These are phyloP conservation scores for Cydia fagiglandana DNA, from an alignment of 1,140 invertebrate species.

Conservation along the genomic window DNA sequence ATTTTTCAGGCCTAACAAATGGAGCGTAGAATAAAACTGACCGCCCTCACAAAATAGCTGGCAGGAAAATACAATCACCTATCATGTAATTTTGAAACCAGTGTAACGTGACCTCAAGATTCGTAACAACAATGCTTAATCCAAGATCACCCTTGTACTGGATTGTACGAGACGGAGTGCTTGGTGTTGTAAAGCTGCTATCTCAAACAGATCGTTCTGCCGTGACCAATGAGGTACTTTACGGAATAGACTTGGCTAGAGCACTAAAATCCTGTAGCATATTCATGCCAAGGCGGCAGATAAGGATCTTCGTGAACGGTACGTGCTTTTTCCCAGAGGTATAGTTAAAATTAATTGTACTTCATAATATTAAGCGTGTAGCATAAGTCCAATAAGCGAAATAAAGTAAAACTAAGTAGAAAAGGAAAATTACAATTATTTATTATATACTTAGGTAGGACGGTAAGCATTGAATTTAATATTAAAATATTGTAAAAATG, in stretches of 20 bases:
- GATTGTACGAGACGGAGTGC: neutral
- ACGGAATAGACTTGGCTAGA: constrained; percentile 20
- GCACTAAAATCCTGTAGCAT: constrained; percentile 19
- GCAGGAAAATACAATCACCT: neutral
- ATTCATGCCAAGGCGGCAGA: constrained; percentile 23
- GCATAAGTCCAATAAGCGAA: too few species aligned
- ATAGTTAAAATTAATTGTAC: neutral
- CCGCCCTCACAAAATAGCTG: neutral
- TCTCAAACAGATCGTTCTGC: constrained; percentile 16
- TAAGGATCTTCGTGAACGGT: constrained; percentile 6
- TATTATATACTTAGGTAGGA: too few species aligned
- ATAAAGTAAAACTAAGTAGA: too few species aligned
- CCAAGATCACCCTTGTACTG: neutral
- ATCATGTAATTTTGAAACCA: neutral
- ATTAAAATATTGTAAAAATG: too few species aligned
- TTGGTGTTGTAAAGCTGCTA: neutral
- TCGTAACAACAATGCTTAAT: neutral
- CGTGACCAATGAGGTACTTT: constrained; percentile 29
- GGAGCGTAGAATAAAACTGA: neutral
- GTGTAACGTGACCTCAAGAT: neutral
- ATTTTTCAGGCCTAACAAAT: neutral
- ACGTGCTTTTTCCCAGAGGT: neutral
- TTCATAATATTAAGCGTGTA: too few species aligned
- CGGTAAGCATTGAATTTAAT: too few species aligned
- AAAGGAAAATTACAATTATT: too few species aligned